Conservation (phyloP, 1,140 invertebrate genomes). For the Ectropis grisescens region DNA sequence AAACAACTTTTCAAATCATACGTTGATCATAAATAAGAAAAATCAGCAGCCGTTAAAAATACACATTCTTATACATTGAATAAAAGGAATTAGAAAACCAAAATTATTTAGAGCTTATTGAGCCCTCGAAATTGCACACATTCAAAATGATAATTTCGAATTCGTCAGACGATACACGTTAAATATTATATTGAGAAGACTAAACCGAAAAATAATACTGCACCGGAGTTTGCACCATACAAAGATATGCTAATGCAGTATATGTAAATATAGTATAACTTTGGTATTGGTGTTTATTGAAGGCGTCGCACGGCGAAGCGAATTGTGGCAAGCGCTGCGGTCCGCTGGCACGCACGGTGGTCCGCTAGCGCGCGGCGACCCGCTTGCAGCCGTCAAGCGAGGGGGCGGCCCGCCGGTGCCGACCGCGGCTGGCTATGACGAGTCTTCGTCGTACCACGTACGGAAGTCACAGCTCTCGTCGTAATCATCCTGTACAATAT, state of each 20-base stretch:
- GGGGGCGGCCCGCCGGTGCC: constrained; percentile 13
- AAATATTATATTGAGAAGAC: no score
- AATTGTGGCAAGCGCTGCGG: constrained; percentile 2
- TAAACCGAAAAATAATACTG: constrained; percentile 27
- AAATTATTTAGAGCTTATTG: no score
- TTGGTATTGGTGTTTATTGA: constrained; percentile 57
- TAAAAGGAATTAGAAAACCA: no score
- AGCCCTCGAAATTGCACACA: no score
- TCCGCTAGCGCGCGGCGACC: no score
- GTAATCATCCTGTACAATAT: constrained; percentile 45
- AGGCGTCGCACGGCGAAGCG: constrained; percentile 17
- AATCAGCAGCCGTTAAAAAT: no score
- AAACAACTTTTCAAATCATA: no score
- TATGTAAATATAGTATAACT: constrained; percentile 44
- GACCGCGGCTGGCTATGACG: constrained; percentile 41
- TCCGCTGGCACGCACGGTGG: no score
- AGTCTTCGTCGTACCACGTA: constrained; percentile 58
- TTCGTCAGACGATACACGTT: no score
- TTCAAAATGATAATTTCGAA: no score
- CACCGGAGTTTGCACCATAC: constrained; percentile 15
- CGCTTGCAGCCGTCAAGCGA: not conserved
- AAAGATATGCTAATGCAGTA: constrained; percentile 25
- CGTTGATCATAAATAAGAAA: no score
- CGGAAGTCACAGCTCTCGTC: constrained; percentile 54
- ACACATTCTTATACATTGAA: no score